Percentiles rank a stretch among this genome's conserved stretches.
Conservation (phyloP, 2,113 vertebrate species). For the Silurus glanis region DNA sequence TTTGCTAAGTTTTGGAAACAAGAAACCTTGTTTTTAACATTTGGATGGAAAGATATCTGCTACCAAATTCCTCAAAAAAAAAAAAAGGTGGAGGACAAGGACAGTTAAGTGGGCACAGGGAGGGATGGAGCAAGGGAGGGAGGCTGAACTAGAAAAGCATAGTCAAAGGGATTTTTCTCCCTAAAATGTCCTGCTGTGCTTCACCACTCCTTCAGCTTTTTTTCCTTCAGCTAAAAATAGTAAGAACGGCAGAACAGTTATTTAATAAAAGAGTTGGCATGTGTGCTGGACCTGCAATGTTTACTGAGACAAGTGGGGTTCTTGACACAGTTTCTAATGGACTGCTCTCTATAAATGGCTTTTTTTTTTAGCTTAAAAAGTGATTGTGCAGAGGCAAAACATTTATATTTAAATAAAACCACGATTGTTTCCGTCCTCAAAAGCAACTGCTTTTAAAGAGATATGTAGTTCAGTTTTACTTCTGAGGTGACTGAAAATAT, state of each 20-base stretch:
- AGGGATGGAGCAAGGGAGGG: not conserved
- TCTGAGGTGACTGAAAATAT: not conserved
- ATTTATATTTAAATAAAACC: not conserved
- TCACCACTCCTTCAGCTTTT: not conserved
- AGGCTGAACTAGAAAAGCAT: slow-evolving; percentile 19
- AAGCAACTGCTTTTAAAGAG: not conserved
- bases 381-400: not conserved
- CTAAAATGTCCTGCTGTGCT: slow-evolving; percentile 62
- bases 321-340: not conserved
- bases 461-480: not conserved
- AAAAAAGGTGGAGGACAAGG: not conserved
- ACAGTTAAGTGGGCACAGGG: not conserved
- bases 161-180: slow-evolving; percentile 59
- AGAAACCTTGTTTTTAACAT: not conserved
- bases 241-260: not conserved
- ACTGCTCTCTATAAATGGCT: not conserved
- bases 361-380: not conserved
- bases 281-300: not conserved
- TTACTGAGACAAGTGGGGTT: not conserved
- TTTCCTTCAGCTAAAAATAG: slow-evolving; percentile 57
- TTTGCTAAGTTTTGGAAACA: not conserved
- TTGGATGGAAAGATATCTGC: not conserved
- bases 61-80: not conserved
- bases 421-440: not conserved
- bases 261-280: slow-evolving; percentile 28